Conservation (phyloP, 2,113 vertebrate genomes). For the Plecturocebus donacophilus region DNA sequence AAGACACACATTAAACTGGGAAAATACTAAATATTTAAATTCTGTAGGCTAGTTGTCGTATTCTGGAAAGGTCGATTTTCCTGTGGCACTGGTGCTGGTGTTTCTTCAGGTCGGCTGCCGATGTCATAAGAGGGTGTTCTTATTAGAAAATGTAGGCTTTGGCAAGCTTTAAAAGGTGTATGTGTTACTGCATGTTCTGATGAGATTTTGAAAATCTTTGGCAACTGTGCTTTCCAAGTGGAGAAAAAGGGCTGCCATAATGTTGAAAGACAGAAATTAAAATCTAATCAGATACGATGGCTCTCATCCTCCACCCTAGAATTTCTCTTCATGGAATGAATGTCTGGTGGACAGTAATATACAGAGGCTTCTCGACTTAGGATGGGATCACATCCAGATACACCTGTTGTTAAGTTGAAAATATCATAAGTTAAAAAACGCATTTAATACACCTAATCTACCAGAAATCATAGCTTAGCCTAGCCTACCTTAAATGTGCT, state of each 20-base stretch:
- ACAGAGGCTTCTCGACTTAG: neutral
- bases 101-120: neutral
- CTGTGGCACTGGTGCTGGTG: fast-evolving
- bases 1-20: neutral
- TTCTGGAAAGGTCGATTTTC: neutral
- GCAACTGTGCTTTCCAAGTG: slow-evolving; percentile 20
- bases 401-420: neutral
- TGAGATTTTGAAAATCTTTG: slow-evolving; percentile 28
- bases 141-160: slow-evolving; percentile 9
- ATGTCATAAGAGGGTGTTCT: neutral
- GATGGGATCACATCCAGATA: neutral
- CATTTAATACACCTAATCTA: neutral
- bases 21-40: neutral
- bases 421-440: neutral
- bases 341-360: neutral
- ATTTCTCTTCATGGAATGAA: neutral
- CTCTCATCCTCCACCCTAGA: neutral
- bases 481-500: neutral
- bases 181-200: neutral
- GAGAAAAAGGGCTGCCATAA: neutral
- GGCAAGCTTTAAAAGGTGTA: neutral
- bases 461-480: neutral
- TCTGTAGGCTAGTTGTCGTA: neutral
- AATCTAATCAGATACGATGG: neutral
- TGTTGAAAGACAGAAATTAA: neutral